Percentiles rank a stretch among this genome's conserved stretches.
Conservation (phyloP, 2,113 vertebrate genomes). For the Otus sunia region DNA sequence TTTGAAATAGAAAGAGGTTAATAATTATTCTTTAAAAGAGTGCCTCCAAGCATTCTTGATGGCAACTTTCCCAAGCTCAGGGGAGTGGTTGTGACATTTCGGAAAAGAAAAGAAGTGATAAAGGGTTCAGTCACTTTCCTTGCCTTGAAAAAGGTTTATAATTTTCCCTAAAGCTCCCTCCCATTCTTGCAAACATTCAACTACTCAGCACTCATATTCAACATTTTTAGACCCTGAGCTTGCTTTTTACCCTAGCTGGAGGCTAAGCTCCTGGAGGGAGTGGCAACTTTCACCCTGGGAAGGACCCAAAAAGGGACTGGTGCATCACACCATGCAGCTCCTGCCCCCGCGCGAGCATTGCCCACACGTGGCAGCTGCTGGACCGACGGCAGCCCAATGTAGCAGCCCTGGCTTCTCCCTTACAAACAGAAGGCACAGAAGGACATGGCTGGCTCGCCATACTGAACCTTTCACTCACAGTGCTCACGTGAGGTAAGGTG, state of each 20-base stretch:
- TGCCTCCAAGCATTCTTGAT: slow-evolving; percentile 27
- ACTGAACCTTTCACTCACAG: neutral
- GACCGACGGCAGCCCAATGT: rapidly evolving
- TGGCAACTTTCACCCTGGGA: neutral
- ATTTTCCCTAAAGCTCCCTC: slow-evolving; percentile 12
- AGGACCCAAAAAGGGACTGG: neutral
- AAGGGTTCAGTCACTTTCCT: slow-evolving; percentile 19
- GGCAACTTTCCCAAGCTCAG: slow-evolving; percentile 4
- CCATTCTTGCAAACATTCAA: neutral
- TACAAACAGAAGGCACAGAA: neutral
- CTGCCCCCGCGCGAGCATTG: rapidly evolving
- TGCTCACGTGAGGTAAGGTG: neutral
- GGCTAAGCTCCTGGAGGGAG: neutral
- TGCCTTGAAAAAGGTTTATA: slow-evolving; percentile 13
- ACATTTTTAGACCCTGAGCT: neutral
- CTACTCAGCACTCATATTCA: neutral
- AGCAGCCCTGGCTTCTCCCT: too few species aligned
- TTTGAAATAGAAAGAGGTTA: slow-evolving; percentile 39
- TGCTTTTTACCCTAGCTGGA: neutral
- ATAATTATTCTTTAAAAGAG: slow-evolving; percentile 14
- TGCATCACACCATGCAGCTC: rapidly evolving
- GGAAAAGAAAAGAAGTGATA: slow-evolving; percentile 23
- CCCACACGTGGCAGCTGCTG: rapidly evolving
- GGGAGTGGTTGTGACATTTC: slow-evolving; percentile 42
- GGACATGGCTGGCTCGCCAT: neutral